Evolutionary conservation across 2,888 invertebrate species (phyloP), one percentile per base, ranked within the genome.

Genomic region (Chymomyza caudatula): DNA sequence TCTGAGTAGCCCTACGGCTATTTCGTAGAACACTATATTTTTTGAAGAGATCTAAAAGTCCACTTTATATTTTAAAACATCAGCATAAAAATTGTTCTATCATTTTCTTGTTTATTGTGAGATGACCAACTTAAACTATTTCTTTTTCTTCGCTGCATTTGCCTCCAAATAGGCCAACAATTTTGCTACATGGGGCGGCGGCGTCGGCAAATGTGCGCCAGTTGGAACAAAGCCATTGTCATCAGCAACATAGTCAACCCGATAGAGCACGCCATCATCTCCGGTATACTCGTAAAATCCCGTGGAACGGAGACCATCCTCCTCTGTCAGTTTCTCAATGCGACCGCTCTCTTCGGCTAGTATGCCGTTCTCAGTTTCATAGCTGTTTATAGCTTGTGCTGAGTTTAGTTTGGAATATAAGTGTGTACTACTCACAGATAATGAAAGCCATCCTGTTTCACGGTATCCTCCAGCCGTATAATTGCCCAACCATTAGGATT

Each of bases 281-380:
- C 93, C 94, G 0, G 94, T 92, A 85, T 94, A 94, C 76, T 94
- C 92, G 85, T 92, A 94, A 85, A 93, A 94, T 2, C 94, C 94
- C 63, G 91, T 91, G 0, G 94, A 93, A 62, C 92, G 92, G 55
- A 94, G 92, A 1, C 93, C 93, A 67, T 93, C 93, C 1, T 91
- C 91, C 17, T 92, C 91, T 0, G 92, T 91, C 11, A 91, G 80
- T 71, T 92, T 90, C 75, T 93, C 93, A 19, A 94, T 91, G 77
- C 91, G 91, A 19, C 94, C 94, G 2, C 69, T 77, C 78, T 93
- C 93, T 54, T 91, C 82, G 5, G 91, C 92, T 4, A 74, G 60
- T 80, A 92, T 93, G 13, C 93, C 93, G 71, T 93, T 91, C 44
- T 91, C 92, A 2, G 93, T 92, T 86, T 93, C 92, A 74, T 88